Evolutionary conservation across 2,888 invertebrate genomes (phyloP), one percentile per base, ranked within the genome.

Genomic region (Mylabris sibirica): DNA sequence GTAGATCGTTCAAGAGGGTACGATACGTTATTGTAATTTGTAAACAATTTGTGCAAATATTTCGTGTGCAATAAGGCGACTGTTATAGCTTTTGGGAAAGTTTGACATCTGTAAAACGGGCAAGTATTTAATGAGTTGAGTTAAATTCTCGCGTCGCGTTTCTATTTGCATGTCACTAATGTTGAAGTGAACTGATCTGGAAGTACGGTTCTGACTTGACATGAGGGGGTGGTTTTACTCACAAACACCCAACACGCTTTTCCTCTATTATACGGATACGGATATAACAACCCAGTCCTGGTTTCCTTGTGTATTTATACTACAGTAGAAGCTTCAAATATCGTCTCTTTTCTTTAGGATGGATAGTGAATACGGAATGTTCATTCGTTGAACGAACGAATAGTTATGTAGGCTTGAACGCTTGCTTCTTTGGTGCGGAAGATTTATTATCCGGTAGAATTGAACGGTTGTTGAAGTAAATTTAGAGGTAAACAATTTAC

Each of bases 391-490:
- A 35, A 49, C 61, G 34, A 73, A 77, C 74, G 73, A 74, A 74
- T 73, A 75, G 73, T 76, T 71, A 73, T 73, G 72, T 74, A 74
- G 76, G 71, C 76, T 73, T 70, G 71, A 73, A 77, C 71, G 75
- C 65, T 67, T 64, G 64, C 65, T 67, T 67, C 70, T 68, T 66
- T 68, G 59, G 76, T 72, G 72, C 76, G 77, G 74, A 81, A 83
- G 83, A 83, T 83, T 83, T 83, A 83, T 83, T 78, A 75, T 79
- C 78, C 80, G 77, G 77, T 79, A 78, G 79, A 78, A 69, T 76
- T 79, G 80, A 82, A 82, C 79, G 82, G 80, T 78, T 82, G 80
- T 81, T 80, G 77, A 81, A 80, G 81, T 79, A 81, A 82, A 82
- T 80, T 80, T 79, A 79, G 81, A 81, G 81, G 81, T 83, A 80